Base-by-base conservation (phyloP, 2,888 invertebrate species). In the Trichopria drosophilae region DNA sequence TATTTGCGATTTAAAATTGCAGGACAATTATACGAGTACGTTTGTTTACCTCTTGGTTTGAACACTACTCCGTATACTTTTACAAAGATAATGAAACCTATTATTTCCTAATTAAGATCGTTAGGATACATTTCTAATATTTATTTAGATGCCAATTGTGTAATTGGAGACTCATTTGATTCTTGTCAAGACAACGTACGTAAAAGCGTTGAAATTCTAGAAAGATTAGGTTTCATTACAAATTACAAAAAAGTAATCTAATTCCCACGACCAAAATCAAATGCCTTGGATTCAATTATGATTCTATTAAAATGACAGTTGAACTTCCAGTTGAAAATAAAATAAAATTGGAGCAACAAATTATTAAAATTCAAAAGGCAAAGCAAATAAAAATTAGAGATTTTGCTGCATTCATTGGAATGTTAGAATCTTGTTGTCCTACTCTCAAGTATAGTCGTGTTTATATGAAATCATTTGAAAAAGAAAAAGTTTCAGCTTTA, bases 1-100 rank as follows among this genome's bases (percentile, higher is more conserved):
- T 54, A 34, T 43, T 32, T 51, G 23, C 35, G 54, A 15, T 54
- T 51, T 12, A 35, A 23, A 6, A 45, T 18, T 37, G 13, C 2
- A 5, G 24, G 24, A 1, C 12, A 12, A 28, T 24, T 19, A 16
- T 50, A 45, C 6, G 35, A 50, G 32, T 50, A 50, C 20, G 45
- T 7, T 12, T 50, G 45, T 20, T 37, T 53, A 28, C 47, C 40
- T 7, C 32, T 19, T 12, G 43, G 43, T 6, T 22, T 43, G 12
- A n/a, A 18, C 23, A 13, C 24, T 13, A 13, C 43, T 3, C 22
- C 43, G 13, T 43, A 32, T 18, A 32, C 32, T 13, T 43, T 43
- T 18, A 31, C 43, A 15, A 32, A 43, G 20, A 29, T 43, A 20
- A 43, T 43, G 32, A 20, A 32, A 22, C 22, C 29, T 10, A 12